Evolutionary conservation across 2,888 invertebrate genomes (phyloP), one percentile per base, ranked within the genome.

Genomic region (Pandemis corylana): DNA sequence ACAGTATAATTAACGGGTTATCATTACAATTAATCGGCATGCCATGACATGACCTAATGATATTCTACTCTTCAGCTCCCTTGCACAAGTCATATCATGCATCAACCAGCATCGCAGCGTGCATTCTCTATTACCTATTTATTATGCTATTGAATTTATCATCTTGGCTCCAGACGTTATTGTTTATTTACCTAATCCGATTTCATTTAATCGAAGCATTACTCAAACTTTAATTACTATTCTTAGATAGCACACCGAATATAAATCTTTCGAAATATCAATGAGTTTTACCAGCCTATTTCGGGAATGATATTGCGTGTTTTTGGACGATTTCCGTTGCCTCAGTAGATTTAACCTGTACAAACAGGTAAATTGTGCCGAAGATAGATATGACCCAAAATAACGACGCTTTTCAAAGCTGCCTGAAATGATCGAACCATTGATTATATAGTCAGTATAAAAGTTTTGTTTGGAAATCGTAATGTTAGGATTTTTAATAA

Each of bases 291-390:
- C 36, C 51, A 36, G 51, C 20, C 53, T 69, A 74, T 70, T 70
- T 61, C 65, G 51, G 56, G 64, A 46, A 42, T n/a, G 36, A 63
- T 64, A n/a, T 65, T 42, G 65, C 69, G 69, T 74, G 53, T 42
- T 70, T 53, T 66, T 61, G 51, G 62, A 36, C 66, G 51, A 74
- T 70, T 70, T 65, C 62, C 69, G 61, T 65, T 70, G 74, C 61
- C 59, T 61, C 20, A 62, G 66, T 74, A 51, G 49, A 73, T 62
- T 65, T 28, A n/a, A 66, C 15, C 10, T 49, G 13, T 46, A 62
- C 13, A 62, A 61, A 74, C 74, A 70, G 65, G 65, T 66, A 70
- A 70, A 74, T 73, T 41, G 42, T 46, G 44, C n/a, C 44, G 70
- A 61, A 53, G 66, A 70, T 64, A 65, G 74, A 70, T 46, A 65